Evolutionary conservation across 2,888 invertebrate genomes (phyloP).

Genomic region (Sarcophaga carnaria): DNA sequence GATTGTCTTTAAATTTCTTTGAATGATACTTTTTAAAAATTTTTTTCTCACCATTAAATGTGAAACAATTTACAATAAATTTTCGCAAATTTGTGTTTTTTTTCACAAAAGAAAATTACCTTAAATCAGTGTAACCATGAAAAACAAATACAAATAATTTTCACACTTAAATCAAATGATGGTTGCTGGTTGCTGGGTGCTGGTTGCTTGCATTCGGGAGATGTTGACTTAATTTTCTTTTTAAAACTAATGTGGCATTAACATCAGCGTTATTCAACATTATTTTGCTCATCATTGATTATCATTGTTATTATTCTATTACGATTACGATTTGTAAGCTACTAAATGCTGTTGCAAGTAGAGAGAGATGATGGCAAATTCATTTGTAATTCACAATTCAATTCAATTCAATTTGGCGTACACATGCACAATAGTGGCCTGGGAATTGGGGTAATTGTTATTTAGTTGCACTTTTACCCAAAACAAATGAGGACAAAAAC

Average conservation of each 20-base stretch:
- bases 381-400: conserved; percentile 37
- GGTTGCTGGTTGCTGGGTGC: neutral
- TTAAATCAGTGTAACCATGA: neutral
- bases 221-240: conserved; percentile 42
- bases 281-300: neutral
- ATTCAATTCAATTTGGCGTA: conserved; percentile 25
- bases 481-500: conserved; percentile 75
- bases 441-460: conserved; percentile 81
- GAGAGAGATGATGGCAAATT: neutral
- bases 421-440: conserved; percentile 70
- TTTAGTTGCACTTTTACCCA: conserved; percentile 81
- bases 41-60: conserved; percentile 40
- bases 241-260: conserved; percentile 41
- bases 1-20: neutral
- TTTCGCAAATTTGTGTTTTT: neutral
- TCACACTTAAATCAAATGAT: conserved; percentile 22
- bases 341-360: neutral
- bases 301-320: neutral
- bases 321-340: neutral
- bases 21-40: neutral
- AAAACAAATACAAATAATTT: neutral
- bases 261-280: conserved; percentile 29
- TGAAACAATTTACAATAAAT: conserved; percentile 15
- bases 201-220: conserved; percentile 8
- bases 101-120: conserved; percentile 3